These are phyloP conservation scores for Platypus cylindrus DNA, from an alignment of 2,888 invertebrate genomes.

Conservation along the genomic window DNA sequence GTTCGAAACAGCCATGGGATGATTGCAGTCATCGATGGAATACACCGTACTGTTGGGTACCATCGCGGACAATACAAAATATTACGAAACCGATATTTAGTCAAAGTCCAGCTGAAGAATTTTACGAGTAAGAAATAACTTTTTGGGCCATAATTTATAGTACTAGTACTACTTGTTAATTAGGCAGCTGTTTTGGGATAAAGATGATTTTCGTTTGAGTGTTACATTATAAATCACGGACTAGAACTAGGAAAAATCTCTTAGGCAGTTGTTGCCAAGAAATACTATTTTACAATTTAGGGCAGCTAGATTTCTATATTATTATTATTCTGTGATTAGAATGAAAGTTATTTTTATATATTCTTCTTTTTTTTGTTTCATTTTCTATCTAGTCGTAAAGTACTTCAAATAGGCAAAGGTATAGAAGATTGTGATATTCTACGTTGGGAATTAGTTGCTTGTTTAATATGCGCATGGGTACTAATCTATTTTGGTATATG, in stretches of 20 bases:
- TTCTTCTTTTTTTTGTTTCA: background rate
- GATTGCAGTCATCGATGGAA: slow-evolving; percentile 81
- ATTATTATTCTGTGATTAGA: too few relatives aligned
- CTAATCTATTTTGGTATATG: slow-evolving; percentile 91
- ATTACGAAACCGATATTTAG: slow-evolving; percentile 57
- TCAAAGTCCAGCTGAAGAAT: slow-evolving; percentile 81
- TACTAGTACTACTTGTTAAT: too few relatives aligned
- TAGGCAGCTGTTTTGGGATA: too few relatives aligned
- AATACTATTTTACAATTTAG: too few relatives aligned
- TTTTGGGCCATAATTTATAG: too few relatives aligned
- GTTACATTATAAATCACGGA: too few relatives aligned
- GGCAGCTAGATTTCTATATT: too few relatives aligned
- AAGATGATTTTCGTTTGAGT: too few relatives aligned
- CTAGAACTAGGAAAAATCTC: too few relatives aligned
- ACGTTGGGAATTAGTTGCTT: slow-evolving; percentile 81
- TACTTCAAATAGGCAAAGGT: slow-evolving; percentile 71
- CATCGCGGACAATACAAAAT: slow-evolving; percentile 42
- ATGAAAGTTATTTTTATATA: too few relatives aligned
- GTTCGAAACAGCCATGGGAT: slow-evolving; percentile 79
- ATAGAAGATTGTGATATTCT: slow-evolving; percentile 71
- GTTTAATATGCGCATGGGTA: slow-evolving; percentile 84
- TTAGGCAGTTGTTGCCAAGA: too few relatives aligned
- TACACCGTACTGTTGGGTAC: slow-evolving; percentile 71
- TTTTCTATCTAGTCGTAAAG: slow-evolving; percentile 60
- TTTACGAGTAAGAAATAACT: slow-evolving; percentile 71